Base-by-base conservation (phyloP, 1,140 invertebrate species). In the Berghia stephanieae region DNA sequence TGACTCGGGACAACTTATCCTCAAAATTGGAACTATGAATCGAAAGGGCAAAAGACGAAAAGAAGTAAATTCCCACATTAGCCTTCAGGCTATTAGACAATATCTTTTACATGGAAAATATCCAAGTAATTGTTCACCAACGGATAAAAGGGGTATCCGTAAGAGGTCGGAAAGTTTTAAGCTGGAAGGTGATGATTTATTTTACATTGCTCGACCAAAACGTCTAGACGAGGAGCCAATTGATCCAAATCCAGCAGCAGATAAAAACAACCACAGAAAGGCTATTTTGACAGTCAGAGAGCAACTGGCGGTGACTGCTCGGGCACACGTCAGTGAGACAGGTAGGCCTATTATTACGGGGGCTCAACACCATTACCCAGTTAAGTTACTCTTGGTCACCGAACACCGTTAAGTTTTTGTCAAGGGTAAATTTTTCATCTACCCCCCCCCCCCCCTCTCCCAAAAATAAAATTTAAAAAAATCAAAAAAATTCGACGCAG, bases 151-250 rank as follows among this genome's bases (percentile, higher is more conserved):
- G 46, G 60, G 52, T 52, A 57, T 75, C 52, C 52, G 72, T 18
- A 75, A 75, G 55, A 75, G 72, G 63, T 21, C 72, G 18, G 72
- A 75, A n/a, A 63, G 52, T 27, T 75, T 75, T 57, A 75, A 63
- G 44, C 60, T 75, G n/a, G 55, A 75, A 38, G 72, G 63, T 75
- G 72, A 57, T 10, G 72, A 75, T 63, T 43, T 75, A 36, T 63
- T 63, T 63, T 75, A 75, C 38, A 43, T 75, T 43, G 55, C 27
- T 57, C 52, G 55, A 24, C 72, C 72, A 2, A 75, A 75, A 63
- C 72, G 55, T 43, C 31, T 75, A 1, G 72, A 75, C 24, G 72
- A 57, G 44, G 72, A 75, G 27, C 72, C 72, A 31, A 6, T 63
- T 60, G 72, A 75, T 63, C 38, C 52, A 2, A 75, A 75, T 44